Evolutionary conservation across 2,888 invertebrate genomes (phyloP).

Genomic region (Orgyia antiqua): DNA sequence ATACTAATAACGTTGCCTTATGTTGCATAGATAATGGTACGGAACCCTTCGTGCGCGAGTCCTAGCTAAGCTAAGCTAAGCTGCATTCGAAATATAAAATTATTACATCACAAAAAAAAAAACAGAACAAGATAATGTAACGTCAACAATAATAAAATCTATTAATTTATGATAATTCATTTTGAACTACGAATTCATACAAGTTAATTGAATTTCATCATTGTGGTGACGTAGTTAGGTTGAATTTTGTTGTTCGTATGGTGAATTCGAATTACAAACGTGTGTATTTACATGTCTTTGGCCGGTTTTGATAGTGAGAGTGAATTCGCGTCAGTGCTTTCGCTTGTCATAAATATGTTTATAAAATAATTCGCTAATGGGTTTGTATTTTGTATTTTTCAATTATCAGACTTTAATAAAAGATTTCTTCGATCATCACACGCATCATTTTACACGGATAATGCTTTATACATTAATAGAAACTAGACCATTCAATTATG

Average conservation of each 20-base stretch:
- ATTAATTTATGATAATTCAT: conserved; percentile 13
- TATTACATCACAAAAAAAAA: conserved; percentile 8
- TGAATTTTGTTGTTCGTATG: conserved; percentile 7
- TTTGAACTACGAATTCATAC: neutral
- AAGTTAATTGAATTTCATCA: conserved; percentile 5
- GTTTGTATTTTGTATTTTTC: no score
- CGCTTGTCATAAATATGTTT: no score
- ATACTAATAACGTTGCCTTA: no score
- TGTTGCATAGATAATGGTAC: no score
- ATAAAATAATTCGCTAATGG: no score
- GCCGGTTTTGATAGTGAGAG: conserved; percentile 33
- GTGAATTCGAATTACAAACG: conserved; percentile 16
- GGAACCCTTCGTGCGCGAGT: no score
- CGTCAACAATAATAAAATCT: conserved; percentile 13
- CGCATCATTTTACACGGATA: no score
- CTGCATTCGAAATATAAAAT: conserved; percentile 4
- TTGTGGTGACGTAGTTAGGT: neutral
- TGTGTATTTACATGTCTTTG: conserved; percentile 21
- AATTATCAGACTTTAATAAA: no score
- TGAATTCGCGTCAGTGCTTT: conserved; percentile 23
- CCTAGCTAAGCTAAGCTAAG: no score
- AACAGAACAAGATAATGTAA: conserved; percentile 8
- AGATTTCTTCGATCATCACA: no score
- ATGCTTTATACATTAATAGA: no score
- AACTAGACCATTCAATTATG: no score